These are phyloP conservation scores for Myiotriccus ornatus DNA, from an alignment of 2,797 vertebrate species.

Conservation along the genomic window DNA sequence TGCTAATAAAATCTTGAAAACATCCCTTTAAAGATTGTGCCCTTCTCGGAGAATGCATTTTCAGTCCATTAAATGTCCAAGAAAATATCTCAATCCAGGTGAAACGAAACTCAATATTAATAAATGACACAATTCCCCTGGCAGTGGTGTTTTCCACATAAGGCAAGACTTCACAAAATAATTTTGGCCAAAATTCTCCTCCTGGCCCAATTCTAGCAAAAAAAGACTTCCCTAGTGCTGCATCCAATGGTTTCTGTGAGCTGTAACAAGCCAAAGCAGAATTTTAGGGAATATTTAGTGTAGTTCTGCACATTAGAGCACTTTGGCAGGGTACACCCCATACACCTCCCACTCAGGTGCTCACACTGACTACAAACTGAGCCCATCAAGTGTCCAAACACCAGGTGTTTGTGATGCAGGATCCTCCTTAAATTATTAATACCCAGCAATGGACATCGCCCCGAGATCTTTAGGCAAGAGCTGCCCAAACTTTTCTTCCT, in stretches of 20 bases:
- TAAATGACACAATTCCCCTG: accelerated
- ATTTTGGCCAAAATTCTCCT: neutral
- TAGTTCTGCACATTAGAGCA: too few species aligned
- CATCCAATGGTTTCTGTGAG: neutral
- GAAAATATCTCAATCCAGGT: neutral
- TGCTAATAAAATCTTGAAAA: neutral
- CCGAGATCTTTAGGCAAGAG: neutral
- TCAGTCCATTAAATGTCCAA: neutral
- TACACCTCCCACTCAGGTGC: neutral
- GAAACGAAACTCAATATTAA: neutral
- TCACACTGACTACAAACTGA: neutral
- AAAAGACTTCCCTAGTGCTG: neutral
- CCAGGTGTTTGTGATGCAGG: accelerated
- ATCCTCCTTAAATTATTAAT: neutral
- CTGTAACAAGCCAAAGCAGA: neutral
- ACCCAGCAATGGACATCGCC: accelerated
- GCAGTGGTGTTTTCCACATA: accelerated
- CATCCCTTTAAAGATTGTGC: neutral
- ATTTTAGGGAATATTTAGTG: neutral
- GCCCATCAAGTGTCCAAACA: neutral
- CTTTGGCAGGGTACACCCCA: too few species aligned
- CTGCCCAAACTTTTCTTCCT: neutral
- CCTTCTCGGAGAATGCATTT: neutral
- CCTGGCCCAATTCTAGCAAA: neutral
- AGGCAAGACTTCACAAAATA: neutral